phyloP scores from a whole-genome alignment of 2,888 invertebrate species.

The Mythimna pallens region DNA sequence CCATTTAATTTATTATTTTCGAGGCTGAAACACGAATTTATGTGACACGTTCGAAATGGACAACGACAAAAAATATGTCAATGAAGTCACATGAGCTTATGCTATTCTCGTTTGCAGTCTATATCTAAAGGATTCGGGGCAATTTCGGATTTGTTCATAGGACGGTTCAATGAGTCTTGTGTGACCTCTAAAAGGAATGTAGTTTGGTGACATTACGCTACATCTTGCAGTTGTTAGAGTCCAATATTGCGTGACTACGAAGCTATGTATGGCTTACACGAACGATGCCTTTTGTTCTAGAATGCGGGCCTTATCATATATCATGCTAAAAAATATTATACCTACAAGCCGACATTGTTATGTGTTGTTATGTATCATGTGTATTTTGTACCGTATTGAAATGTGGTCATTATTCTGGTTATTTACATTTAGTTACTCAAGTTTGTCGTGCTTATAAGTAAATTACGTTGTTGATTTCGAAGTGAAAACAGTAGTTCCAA shows the following conservation, averaged over 20 bases:
- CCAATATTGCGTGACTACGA: background rate
- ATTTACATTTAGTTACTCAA: slow-evolving; percentile 5
- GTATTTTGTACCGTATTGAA: background rate
- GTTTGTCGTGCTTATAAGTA: slow-evolving; percentile 1
- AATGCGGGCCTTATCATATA: slow-evolving; percentile 33
- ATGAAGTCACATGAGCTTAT: slow-evolving; percentile 22
- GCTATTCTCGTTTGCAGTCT: slow-evolving; percentile 12
- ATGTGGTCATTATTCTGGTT: background rate
- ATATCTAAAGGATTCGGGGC: background rate
- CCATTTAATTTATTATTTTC: slow-evolving; percentile 36
- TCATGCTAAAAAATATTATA: slow-evolving; percentile 13
- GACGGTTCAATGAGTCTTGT: slow-evolving; percentile 22
- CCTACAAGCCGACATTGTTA: background rate
- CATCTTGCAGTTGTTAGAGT: background rate
- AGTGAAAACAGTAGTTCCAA: background rate
- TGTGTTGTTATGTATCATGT: background rate
- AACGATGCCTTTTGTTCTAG: slow-evolving; percentile 12
- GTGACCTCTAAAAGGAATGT: background rate
- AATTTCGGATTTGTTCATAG: background rate
- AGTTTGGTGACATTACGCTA: background rate
- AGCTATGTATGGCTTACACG: slow-evolving; percentile 2
- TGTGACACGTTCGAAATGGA: slow-evolving; percentile 32
- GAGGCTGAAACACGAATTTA: slow-evolving; percentile 21
- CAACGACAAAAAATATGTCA: slow-evolving; percentile 26
- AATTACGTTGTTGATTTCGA: slow-evolving; percentile 23